Evolutionary conservation across 1,140 invertebrate genomes (phyloP).

Genomic region (Drosophila biarmipes): DNA sequence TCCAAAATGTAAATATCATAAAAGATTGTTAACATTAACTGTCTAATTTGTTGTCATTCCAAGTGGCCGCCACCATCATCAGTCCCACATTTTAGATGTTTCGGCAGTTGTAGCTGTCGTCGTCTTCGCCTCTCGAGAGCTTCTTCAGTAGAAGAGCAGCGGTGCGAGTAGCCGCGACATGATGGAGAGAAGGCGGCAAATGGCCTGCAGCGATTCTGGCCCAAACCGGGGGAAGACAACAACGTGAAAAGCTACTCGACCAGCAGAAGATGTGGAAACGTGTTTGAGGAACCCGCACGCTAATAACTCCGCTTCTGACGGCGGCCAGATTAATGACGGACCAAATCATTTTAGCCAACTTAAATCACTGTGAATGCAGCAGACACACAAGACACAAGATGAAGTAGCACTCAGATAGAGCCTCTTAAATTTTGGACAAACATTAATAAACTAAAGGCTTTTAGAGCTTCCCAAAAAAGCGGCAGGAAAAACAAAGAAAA

Average conservation of each 20-base stretch:
- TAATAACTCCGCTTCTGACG: conserved; percentile 78
- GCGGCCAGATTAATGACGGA: conserved; percentile 72
- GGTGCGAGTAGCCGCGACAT: conserved; percentile 10
- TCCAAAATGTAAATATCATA: conserved; percentile 80
- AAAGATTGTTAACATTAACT: conserved; percentile 81
- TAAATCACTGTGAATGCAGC: conserved; percentile 56
- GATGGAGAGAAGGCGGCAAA: conserved; percentile 52
- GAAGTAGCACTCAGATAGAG: conserved; percentile 40
- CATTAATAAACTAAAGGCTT: conserved; percentile 77
- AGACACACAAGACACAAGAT: conserved; percentile 34
- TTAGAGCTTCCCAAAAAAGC: conserved; percentile 37
- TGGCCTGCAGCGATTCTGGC: conserved; percentile 65
- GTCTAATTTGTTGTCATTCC: conserved; percentile 82
- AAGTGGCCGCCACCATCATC: conserved; percentile 38
- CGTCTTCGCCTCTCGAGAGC: conserved; percentile 52
- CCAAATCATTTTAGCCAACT: conserved; percentile 80
- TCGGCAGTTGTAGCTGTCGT: conserved; percentile 28
- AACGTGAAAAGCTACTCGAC: conserved; percentile 46
- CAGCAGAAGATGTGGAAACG: conserved; percentile 55
- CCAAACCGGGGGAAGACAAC: conserved; percentile 21
- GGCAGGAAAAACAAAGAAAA: conserved; percentile 15
- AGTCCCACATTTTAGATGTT: conserved; percentile 35
- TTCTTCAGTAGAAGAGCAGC: conserved; percentile 59
- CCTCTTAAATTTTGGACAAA: conserved; percentile 77
- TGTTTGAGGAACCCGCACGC: conserved; percentile 73